A percentile compares a stretch with the other conserved stretches of the same genome.
Conservation (phyloP, 1,140 invertebrate genomes). For the Eriosoma lanigerum region DNA sequence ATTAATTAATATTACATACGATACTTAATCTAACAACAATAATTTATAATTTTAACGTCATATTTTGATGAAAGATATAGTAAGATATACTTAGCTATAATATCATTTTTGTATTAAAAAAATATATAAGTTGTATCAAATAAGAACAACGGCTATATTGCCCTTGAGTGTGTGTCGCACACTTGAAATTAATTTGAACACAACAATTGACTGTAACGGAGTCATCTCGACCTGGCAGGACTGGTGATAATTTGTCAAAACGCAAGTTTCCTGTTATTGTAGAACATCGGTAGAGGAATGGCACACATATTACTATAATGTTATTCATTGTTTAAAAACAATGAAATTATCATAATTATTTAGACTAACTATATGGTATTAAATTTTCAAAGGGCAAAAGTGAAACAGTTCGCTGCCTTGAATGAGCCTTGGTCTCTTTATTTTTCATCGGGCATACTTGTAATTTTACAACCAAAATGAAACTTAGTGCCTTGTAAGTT, state of each 20-base stretch:
- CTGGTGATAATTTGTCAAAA: conserved; percentile 32
- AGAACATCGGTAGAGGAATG: not conserved
- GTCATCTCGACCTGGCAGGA: conserved; percentile 7
- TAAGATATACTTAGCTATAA: not conserved
- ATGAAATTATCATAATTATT: conserved; percentile 38
- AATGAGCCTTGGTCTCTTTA: conserved; percentile 31
- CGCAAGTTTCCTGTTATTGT: conserved; percentile 37
- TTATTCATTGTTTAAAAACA: conserved; percentile 33
- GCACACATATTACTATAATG: not conserved
- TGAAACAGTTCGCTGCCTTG: not conserved
- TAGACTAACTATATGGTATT: not conserved
- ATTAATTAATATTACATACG: not conserved
- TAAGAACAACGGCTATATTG: not conserved
- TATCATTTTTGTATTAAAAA: not conserved
- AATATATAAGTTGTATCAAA: not conserved
- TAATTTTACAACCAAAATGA: too few species aligned
- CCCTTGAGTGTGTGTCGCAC: not conserved
- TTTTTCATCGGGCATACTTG: not conserved
- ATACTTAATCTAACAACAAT: not conserved
- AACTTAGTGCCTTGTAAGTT: not conserved
- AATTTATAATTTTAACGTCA: not conserved
- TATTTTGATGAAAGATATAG: not conserved
- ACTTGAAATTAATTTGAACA: conserved; percentile 24
- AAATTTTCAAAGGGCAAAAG: conserved; percentile 39
- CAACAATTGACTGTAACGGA: not conserved